Base-by-base conservation (phyloP, 2,888 invertebrate genomes). In the Mimachlamys varia region DNA sequence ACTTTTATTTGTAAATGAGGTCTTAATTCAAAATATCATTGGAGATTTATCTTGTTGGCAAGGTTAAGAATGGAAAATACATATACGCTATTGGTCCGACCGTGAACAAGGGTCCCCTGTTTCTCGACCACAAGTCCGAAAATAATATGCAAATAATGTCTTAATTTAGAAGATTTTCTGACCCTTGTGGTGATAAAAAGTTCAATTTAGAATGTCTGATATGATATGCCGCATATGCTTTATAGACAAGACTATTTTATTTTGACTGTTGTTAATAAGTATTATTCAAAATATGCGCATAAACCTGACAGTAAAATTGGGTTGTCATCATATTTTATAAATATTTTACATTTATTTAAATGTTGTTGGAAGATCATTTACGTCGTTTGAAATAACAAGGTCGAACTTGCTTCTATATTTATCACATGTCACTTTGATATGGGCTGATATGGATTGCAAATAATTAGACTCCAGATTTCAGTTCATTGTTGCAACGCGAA, bases 301-400 rank as follows among this genome's bases (percentile, higher is more conserved):
- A 76, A 33, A 10, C 33, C 4, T 27, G 58, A 53, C 58, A 58
- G 22, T 58, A 7, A 58, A 10, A 19, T 58, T 13, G 76, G 0
- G 33, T 58, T 76, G 76, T 76, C 27, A 76, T 76, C 76, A 76
- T 76, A 76, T 76, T 33, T 27, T 76, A 76, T 15, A 76, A 44
- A 27, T 76, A 76, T 76, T 58, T 76, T 27, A 76, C 76, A 76
- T 76, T 76, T 76, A 76, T 76, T 76, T 12, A 33, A 76, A 76
- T 76, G 76, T 33, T 76, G 10, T 76, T 76, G 13, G 7, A 76
- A 12, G 12, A 27, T 27, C 12, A 76, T 76, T 76, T 76, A 27
- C 76, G 76, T 76, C 76, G 27, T 33, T 5, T 27, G 33, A 33
- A 33, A 44, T 10, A 76, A 12, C 27, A 76, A 27, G 27, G 27